Conservation (phyloP, 2,113 vertebrate species). For the Telmatochromis sp. region DNA sequence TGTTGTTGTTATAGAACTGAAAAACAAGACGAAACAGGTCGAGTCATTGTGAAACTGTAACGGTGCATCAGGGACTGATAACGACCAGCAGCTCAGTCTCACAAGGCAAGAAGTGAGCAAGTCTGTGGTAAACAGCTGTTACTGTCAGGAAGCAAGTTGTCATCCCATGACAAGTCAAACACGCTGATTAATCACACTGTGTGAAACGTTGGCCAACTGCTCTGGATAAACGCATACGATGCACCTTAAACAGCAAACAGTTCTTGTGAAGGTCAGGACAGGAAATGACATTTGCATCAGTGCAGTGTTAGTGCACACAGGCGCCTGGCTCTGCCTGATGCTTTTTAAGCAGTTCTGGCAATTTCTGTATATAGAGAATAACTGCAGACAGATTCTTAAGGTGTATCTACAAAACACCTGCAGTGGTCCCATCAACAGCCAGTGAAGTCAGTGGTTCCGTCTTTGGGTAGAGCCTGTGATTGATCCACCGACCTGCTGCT, state of each 20-base stretch:
- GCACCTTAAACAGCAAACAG: background rate
- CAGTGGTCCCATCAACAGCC: background rate
- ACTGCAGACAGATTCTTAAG: background rate
- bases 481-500: background rate
- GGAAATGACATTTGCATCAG: background rate
- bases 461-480: background rate
- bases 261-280: background rate
- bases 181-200: background rate
- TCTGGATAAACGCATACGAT: background rate
- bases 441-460: background rate
- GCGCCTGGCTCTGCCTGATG: background rate
- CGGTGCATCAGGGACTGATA: background rate
- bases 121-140: background rate
- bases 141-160: background rate
- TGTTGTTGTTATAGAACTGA: background rate
- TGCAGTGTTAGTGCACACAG: background rate
- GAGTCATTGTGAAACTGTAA: slow-evolving; percentile 36
- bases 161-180: background rate
- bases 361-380: background rate
- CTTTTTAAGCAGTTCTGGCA: background rate
- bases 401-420: background rate
- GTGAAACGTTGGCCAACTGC: background rate
- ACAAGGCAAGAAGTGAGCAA: background rate
- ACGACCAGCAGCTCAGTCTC: background rate
- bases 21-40: background rate